Evolutionary conservation across 2,888 invertebrate genomes (phyloP).

Genomic region (Gandaritis pyraliata): DNA sequence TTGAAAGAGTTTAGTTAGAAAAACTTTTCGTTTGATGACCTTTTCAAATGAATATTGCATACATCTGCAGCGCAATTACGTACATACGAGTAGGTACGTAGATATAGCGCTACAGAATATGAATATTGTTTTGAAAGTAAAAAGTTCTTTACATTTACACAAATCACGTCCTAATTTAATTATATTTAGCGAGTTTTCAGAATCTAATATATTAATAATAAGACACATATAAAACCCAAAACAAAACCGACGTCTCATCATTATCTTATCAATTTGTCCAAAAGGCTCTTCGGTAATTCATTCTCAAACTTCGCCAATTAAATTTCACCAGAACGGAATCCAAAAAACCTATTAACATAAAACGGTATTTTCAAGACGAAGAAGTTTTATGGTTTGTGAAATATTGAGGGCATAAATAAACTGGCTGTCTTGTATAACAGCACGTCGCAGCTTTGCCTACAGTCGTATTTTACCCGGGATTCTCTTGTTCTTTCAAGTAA

Average conservation of each 20-base stretch:
- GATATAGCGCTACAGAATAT: no score
- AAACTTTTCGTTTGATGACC: not conserved
- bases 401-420: conserved; percentile 82
- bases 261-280: conserved; percentile 34
- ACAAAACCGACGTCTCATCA: conserved; percentile 20
- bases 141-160: no score
- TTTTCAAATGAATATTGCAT: conserved; percentile 3
- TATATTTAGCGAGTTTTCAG: no score
- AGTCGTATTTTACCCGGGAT: conserved; percentile 78
- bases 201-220: no score
- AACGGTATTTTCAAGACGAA: conserved; percentile 75
- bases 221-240: not conserved
- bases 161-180: no score
- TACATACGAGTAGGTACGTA: not conserved
- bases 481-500: conserved; percentile 73
- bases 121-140: no score
- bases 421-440: conserved; percentile 78
- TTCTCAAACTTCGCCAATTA: conserved; percentile 44
- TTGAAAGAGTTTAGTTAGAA: not conserved
- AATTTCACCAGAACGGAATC: conserved; percentile 50
- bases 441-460: conserved; percentile 73
- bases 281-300: conserved; percentile 41
- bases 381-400: conserved; percentile 83
- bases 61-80: not conserved
- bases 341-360: conserved; percentile 77